Percentiles rank a stretch among this genome's conserved stretches.
These are phyloP conservation scores for Dryococelus australis DNA, from an alignment of 2,888 invertebrate species.

Conservation along the genomic window DNA sequence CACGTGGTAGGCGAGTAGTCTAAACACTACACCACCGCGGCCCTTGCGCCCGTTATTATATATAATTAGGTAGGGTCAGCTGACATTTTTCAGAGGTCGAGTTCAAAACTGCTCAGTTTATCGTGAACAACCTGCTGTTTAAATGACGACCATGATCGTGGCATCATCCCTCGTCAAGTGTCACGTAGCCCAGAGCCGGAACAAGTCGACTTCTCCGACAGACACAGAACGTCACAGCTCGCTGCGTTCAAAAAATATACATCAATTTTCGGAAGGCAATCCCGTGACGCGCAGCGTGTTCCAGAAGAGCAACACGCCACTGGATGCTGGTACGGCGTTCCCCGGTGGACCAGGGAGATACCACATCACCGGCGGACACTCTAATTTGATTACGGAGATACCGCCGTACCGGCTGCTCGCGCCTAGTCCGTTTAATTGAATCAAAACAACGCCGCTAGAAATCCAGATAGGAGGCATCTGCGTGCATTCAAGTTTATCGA, in stretches of 20 bases:
- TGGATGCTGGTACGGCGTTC: neutral
- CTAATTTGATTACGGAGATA: conserved; percentile 6
- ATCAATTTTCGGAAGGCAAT: neutral
- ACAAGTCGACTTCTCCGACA: no score
- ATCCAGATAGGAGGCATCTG: neutral
- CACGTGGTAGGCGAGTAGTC: no score
- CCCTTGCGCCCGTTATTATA: no score
- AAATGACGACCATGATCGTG: no score
- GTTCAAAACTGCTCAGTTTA: no score
- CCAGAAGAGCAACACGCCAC: neutral
- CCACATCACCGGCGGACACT: neutral
- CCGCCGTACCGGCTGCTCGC: neutral
- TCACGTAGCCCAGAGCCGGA: no score
- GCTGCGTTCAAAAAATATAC: neutral
- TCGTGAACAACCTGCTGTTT: no score
- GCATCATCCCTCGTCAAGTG: no score
- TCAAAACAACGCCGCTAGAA: neutral
- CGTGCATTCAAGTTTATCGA: neutral
- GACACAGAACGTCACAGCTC: no score
- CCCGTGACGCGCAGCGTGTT: neutral
- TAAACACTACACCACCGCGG: no score
- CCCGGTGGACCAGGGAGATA: neutral
- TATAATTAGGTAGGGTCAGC: no score
- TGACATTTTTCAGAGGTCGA: no score
- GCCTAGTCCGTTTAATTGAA: neutral